Conservation (phyloP, 2,113 vertebrate species). For the Diphyllodes magnificus region DNA sequence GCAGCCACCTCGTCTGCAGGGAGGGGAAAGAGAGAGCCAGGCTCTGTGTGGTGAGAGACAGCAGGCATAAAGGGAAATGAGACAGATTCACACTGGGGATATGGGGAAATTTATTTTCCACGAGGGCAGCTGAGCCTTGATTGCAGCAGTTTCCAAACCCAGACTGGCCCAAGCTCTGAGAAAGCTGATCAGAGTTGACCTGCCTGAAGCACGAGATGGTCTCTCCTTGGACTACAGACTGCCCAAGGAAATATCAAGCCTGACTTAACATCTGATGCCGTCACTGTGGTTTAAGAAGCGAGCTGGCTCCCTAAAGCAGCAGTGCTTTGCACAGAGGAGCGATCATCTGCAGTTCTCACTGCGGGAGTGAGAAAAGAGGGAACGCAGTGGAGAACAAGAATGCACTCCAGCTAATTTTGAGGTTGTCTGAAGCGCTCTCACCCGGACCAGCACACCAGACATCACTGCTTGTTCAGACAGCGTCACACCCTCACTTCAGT, state of each 20-base stretch:
- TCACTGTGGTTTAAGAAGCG: neutral
- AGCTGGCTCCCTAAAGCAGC: neutral
- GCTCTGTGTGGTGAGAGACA: neutral
- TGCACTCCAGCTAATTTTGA: neutral
- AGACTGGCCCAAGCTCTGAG: neutral
- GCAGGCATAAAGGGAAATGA: rapidly evolving
- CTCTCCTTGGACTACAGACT: neutral
- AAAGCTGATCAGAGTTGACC: neutral
- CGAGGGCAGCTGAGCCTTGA: neutral
- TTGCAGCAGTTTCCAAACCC: neutral
- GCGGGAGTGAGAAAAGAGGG: neutral
- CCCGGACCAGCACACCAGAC: neutral
- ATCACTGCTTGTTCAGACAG: neutral
- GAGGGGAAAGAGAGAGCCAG: neutral
- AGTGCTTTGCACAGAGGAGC: neutral
- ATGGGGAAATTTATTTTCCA: no score
- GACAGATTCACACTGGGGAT: neutral
- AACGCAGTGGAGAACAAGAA: neutral
- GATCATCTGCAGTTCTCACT: neutral
- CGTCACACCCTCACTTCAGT: neutral
- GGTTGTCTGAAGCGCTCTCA: neutral
- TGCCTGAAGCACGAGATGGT: neutral
- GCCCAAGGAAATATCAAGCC: neutral
- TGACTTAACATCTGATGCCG: neutral
- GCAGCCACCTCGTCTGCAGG: neutral